Evolutionary conservation across 30 jellyfish, hydroid and myxozoan species (phyloP).

Genomic region (Mastigias papua): DNA sequence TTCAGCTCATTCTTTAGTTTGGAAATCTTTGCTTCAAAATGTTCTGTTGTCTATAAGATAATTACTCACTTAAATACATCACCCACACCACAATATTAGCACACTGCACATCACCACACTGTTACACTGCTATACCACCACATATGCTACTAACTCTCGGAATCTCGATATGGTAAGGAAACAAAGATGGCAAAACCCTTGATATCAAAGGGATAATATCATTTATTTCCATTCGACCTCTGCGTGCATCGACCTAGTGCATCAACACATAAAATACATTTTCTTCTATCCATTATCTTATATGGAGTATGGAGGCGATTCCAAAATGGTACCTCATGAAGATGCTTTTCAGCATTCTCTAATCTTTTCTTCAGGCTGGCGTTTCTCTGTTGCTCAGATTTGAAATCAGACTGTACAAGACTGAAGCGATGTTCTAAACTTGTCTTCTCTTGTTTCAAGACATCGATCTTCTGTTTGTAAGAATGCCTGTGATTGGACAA

Average conservation of each 20-base stretch:
- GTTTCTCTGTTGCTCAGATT: constrained; percentile 71
- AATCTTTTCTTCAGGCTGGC: constrained; percentile 43
- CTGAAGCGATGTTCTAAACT: constrained; percentile 76
- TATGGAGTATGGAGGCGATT: no score
- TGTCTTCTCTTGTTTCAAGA: constrained; percentile 72
- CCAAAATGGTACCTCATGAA: constrained; percentile 64
- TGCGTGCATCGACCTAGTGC: no score
- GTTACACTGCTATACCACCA: no score
- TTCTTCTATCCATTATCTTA: no score
- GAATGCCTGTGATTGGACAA: constrained; percentile 24
- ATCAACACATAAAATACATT: no score
- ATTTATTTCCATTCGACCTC: no score
- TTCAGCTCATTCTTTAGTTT: constrained; percentile 78
- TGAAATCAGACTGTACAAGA: constrained; percentile 73
- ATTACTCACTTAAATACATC: not conserved
- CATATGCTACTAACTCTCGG: no score
- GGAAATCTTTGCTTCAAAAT: constrained; percentile 68
- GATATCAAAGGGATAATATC: no score
- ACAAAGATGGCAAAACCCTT: no score
- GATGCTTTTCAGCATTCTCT: constrained; percentile 67
- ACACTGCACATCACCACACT: no score
- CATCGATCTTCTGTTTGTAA: constrained; percentile 64
- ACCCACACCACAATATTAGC: no score
- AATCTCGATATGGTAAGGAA: no score
- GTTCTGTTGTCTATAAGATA: constrained; percentile 78